phyloP scores from a whole-genome alignment of 2,797 vertebrate species.

The Acropternis orthonyx region DNA sequence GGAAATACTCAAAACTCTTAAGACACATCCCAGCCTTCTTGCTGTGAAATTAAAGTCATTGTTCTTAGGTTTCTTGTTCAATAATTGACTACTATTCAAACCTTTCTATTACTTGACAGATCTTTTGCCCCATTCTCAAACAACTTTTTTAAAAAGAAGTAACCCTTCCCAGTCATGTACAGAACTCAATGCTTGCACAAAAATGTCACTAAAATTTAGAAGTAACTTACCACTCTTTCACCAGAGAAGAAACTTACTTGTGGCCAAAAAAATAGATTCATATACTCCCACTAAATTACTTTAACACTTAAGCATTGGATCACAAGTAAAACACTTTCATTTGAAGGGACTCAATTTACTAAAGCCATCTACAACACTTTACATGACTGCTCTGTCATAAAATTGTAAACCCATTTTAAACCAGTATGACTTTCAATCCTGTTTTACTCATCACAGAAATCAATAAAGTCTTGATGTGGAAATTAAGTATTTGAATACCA shows the following conservation, averaged over 20 bases:
- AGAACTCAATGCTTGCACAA: background rate
- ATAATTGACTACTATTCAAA: background rate
- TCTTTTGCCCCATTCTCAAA: background rate
- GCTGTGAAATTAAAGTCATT: background rate
- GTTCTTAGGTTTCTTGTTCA: background rate
- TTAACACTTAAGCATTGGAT: background rate
- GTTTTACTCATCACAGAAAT: background rate
- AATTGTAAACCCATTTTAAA: background rate
- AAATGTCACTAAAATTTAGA: background rate
- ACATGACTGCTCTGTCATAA: background rate
- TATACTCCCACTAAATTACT: background rate
- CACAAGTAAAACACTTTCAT: background rate
- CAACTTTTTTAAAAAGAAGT: background rate
- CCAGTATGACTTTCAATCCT: background rate
- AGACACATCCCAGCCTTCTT: background rate
- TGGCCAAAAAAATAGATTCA: background rate
- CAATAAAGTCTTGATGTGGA: background rate
- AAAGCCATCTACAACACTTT: background rate
- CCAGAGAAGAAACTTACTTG: background rate
- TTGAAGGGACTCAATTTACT: background rate
- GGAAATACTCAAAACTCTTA: background rate
- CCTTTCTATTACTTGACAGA: background rate
- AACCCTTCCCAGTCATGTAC: accelerated
- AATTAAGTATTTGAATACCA: background rate
- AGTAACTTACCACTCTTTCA: background rate